Conservation (phyloP, 1,140 invertebrate species). For the Drosophila setifemur region DNA sequence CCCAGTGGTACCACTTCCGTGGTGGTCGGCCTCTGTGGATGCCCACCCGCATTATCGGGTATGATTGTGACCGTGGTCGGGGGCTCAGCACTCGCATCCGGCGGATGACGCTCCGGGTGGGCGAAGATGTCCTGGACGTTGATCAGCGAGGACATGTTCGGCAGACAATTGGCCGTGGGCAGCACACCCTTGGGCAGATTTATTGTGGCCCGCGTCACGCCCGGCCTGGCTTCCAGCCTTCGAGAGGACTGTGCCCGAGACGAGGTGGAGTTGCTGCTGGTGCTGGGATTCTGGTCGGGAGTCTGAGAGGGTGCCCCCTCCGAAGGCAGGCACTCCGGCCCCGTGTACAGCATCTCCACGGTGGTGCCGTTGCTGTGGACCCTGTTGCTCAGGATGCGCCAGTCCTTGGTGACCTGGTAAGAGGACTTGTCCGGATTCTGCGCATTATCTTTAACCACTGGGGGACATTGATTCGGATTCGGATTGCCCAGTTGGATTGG, state of each 20-base stretch:
- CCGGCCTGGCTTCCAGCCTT: constrained; percentile 13
- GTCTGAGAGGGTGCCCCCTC: no score
- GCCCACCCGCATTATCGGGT: background rate
- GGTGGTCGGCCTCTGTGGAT: background rate
- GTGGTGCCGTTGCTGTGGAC: constrained; percentile 7
- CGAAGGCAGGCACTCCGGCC: background rate
- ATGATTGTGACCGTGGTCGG: constrained; percentile 6
- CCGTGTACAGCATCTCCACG: constrained; percentile 30
- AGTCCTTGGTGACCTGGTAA: constrained; percentile 15
- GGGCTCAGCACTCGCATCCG: background rate
- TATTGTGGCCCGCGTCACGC: constrained; percentile 7
- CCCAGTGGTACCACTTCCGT: constrained; percentile 14
- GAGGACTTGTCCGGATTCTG: background rate
- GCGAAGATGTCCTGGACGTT: constrained; percentile 14
- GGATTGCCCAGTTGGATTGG: background rate
- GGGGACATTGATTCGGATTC: background rate
- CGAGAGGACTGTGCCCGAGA: background rate
- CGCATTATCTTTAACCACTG: no score
- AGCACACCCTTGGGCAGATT: constrained; percentile 17
- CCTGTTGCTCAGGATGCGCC: constrained; percentile 12
- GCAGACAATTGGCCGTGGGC: background rate
- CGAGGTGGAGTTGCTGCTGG: background rate
- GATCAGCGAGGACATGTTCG: constrained; percentile 16
- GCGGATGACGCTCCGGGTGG: constrained; percentile 3
- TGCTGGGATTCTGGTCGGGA: no score